phyloP scores from a whole-genome alignment of 2,888 invertebrate species.

The Lasius platythorax region DNA sequence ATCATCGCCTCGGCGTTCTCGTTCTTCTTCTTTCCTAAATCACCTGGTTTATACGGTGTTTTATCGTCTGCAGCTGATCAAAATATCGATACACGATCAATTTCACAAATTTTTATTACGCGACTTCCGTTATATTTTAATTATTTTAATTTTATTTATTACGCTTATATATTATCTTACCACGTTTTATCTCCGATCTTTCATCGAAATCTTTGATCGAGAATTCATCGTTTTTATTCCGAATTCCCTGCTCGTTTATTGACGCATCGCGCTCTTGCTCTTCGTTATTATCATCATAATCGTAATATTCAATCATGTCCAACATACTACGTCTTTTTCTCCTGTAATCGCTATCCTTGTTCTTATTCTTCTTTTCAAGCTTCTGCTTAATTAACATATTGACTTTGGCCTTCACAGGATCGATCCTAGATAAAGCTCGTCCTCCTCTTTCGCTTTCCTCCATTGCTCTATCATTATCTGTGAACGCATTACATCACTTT shows the following conservation, averaged over 20 bases:
- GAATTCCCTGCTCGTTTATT: slow-evolving; percentile 40
- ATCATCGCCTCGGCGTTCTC: slow-evolving; percentile 59
- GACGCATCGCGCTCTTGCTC: slow-evolving; percentile 56
- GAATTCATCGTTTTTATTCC: slow-evolving; percentile 25
- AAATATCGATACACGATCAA: slow-evolving; percentile 13
- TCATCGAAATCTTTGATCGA: background rate
- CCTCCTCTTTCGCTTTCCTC: slow-evolving; percentile 26
- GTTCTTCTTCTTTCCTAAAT: slow-evolving; percentile 58
- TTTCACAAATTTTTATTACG: background rate
- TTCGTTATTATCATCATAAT: slow-evolving; percentile 73
- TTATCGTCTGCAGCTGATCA: slow-evolving; percentile 3
- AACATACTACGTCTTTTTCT: slow-evolving; percentile 61
- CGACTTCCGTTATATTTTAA: background rate
- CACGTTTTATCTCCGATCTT: slow-evolving; percentile 22
- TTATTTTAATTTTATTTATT: background rate
- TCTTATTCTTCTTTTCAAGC: slow-evolving; percentile 53
- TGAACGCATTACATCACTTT: background rate
- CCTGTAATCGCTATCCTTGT: background rate
- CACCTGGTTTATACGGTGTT: background rate
- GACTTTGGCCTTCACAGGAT: slow-evolving; percentile 67
- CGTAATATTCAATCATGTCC: slow-evolving; percentile 76
- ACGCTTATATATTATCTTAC: slow-evolving; percentile 31
- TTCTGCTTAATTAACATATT: slow-evolving; percentile 71
- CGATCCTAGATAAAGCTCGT: slow-evolving; percentile 9
- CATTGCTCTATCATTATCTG: slow-evolving; percentile 16